Conservation (phyloP, 2,888 invertebrate genomes). For the Linyphia triangularis region DNA sequence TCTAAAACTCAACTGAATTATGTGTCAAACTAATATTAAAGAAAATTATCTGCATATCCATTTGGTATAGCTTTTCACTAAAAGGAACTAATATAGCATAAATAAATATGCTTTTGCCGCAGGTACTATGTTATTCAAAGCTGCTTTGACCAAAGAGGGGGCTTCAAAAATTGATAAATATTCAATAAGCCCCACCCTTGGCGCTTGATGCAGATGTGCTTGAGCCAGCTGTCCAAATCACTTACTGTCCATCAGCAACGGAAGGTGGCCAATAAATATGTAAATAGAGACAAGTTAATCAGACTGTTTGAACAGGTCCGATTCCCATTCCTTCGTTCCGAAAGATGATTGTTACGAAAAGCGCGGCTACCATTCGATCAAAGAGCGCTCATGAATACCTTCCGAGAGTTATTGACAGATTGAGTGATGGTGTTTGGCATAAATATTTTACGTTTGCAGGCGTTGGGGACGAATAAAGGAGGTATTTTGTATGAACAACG, state of each 20-base stretch:
- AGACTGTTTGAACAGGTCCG: background rate
- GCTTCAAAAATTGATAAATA: background rate
- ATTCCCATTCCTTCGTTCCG: background rate
- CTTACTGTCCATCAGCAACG: background rate
- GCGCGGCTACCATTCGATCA: conserved; percentile 3
- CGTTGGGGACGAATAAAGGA: background rate
- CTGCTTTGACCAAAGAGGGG: too few species aligned
- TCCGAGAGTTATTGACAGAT: conserved; percentile 12
- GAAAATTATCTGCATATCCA: too few species aligned
- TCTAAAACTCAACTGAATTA: too few species aligned
- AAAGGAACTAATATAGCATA: too few species aligned
- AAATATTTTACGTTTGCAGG: background rate
- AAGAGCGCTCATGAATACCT: background rate
- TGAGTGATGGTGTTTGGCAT: conserved; percentile 9
- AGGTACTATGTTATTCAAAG: too few species aligned
- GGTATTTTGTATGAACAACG: background rate
- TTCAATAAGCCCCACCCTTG: background rate
- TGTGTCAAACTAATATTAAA: too few species aligned
- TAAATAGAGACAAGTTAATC: conserved; percentile 45
- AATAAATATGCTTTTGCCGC: too few species aligned
- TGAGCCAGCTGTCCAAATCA: conserved; percentile 22
- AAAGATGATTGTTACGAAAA: background rate
- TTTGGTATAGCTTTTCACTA: too few species aligned
- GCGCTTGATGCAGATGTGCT: background rate
- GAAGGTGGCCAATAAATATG: conserved; percentile 19